Base-by-base conservation (phyloP, 2,113 vertebrate genomes). In the Syngnathoides biaculeatus region DNA sequence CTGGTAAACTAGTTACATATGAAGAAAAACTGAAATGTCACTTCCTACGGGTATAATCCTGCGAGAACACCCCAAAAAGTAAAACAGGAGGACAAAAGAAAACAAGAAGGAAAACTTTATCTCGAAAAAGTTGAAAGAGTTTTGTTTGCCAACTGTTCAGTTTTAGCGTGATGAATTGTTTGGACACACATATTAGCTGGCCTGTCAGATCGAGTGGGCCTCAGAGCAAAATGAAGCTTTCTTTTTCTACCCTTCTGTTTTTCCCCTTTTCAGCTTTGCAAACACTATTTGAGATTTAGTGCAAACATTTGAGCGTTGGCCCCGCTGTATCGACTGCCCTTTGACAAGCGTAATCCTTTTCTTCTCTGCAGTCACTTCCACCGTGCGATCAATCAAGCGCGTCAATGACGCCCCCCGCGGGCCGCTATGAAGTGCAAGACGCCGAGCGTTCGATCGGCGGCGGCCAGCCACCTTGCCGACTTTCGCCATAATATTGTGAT, bases 341-440 rank as follows among this genome's bases (percentile, higher is more conserved):
- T 94, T 94, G 89, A 93, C 93, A 93, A 93, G 91, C 89, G 81
- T 94, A 93, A 93, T 95, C 88, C 88, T 93, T 93, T 93, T 94
- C 90, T 92, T 92, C 91, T 94, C 86, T 86, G 84, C 92, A 93
- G 93, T 94, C 93, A 92, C 93, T 92, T 91, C 89, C 93, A 93
- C 93, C 92, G 92, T 88, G 87, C 87, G 91, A 95, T 96, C 95
- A 95, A 94, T 96, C 94, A 92, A 42, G 88, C 80, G 88, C 93
- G 93, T 94, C 93, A 95, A 91, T 93, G 90, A 57, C 30, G 55
- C 55, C 90, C 91, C 91, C 60, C 75, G 87, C 87, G 91, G 91
- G 92, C 93, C 77, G 75, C 90, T 93, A 92, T 93, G 93, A 93
- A 92, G 90, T 94, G 90, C 92, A 94, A 57, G 89, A 93, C 93